Evolutionary conservation across 2,888 invertebrate genomes (phyloP).

Genomic region (Mechanitis mazaeus): DNA sequence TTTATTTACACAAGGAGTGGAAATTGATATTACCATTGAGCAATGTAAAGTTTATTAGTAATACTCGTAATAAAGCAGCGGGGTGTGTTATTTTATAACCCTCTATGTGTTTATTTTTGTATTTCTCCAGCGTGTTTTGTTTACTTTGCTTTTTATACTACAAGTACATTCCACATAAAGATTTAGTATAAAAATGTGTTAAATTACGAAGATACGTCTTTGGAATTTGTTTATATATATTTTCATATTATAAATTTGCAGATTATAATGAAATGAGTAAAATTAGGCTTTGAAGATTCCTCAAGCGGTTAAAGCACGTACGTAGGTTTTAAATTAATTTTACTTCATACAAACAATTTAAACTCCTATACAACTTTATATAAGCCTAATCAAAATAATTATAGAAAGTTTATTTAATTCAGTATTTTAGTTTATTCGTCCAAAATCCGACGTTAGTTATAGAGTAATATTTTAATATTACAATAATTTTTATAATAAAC

Average conservation of each 20-base stretch:
- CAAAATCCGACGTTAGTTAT: too few species aligned
- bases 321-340: conserved; percentile 3
- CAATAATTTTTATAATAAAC: too few species aligned
- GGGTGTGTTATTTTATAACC: conserved; percentile 38
- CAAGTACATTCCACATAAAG: neutral
- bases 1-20: conserved; percentile 25
- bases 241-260: too few species aligned
- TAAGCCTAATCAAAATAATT: conserved; percentile 2
- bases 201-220: neutral
- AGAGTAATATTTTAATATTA: too few species aligned
- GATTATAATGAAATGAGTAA: neutral
- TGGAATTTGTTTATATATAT: too few species aligned
- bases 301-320: neutral
- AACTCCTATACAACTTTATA: neutral
- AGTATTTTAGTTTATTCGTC: neutral
- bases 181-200: neutral
- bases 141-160: conserved; percentile 13
- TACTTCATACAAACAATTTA: neutral
- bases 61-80: conserved; percentile 37
- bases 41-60: conserved; percentile 43
- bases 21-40: conserved; percentile 35
- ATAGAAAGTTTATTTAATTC: neutral
- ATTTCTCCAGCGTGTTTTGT: conserved; percentile 15
- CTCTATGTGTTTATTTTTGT: conserved; percentile 30
- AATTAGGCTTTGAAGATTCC: conserved; percentile 6